Evolutionary conservation across 2,888 invertebrate genomes (phyloP), one percentile per base, ranked within the genome.

Genomic region (Hemicrepidius hirtus): DNA sequence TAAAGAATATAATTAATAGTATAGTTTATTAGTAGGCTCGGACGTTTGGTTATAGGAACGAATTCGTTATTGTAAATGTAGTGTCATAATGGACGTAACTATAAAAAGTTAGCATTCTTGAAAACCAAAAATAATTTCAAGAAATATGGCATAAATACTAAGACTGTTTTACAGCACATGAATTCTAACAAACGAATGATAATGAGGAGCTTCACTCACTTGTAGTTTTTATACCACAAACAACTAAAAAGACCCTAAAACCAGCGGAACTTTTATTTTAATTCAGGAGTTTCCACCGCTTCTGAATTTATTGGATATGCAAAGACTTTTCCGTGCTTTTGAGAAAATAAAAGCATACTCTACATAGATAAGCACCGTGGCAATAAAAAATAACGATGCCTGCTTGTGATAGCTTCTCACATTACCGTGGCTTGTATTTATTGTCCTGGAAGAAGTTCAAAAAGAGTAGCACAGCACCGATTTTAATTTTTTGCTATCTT

Each of bases 381-480:
- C 41, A 60, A 41, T 60, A 37, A 60, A 60, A 60, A 60, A 60
- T 60, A 60, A 60, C 41, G 60, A 41, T 60, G 60, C 24, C 60
- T 60, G 41, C 20, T 20, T n/a, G 41, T 60, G 60, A 60, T 60
- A 60, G 60, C 60, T 60, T 60, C 60, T 60, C 60, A 24, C 60
- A 60, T 60, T 60, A 60, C 41, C 41, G 10, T 24, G 35, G 41
- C 60, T 40, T n/a, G n/a, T 41, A 60, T 60, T 60, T 60, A 41
- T 41, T 41, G 21, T 41, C 41, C 1, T 24, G 41, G 41, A 60
- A 60, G 55, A 41, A 57, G 55, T 57, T 53, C 12, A 35, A 35
- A 18, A 32, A 35, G 16, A 40, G 21, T 21, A 18, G n/a, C n/a
- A 32, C 3, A 21, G 60, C n/a, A n/a, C n/a, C n/a, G n/a, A n/a